phyloP scores from a whole-genome alignment of 2,888 invertebrate species.

The Ptilodon capucinus region DNA sequence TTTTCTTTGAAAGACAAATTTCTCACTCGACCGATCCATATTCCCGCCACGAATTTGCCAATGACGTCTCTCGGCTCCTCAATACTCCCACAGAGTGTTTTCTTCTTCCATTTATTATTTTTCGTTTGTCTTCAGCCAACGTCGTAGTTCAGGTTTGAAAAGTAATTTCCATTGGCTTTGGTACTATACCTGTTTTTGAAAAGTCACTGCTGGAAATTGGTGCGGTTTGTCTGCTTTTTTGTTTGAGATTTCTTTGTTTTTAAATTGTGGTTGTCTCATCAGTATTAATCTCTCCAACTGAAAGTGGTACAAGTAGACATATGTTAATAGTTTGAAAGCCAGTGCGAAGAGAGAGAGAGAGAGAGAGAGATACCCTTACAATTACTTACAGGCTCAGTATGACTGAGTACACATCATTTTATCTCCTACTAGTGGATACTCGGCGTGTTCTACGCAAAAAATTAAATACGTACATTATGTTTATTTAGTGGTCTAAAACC shows the following conservation, averaged over 20 bases:
- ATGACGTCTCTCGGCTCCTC: constrained; percentile 30
- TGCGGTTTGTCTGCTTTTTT: constrained; percentile 16
- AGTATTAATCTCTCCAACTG: too few relatives aligned
- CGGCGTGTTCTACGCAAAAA: too few relatives aligned
- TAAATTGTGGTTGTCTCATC: too few relatives aligned
- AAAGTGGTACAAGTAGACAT: too few relatives aligned
- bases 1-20: constrained; percentile 19
- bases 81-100: constrained; percentile 32
- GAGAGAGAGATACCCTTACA: too few relatives aligned
- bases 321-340: too few relatives aligned
- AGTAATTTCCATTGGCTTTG: constrained; percentile 50
- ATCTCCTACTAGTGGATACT: too few relatives aligned
- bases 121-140: constrained; percentile 42
- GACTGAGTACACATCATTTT: too few relatives aligned
- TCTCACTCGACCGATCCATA: constrained; percentile 26
- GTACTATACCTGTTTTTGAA: constrained; percentile 45
- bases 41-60: constrained; percentile 33
- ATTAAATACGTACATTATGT: too few relatives aligned
- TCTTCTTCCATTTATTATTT: constrained; percentile 43
- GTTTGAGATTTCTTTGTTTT: not conserved
- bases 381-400: too few relatives aligned
- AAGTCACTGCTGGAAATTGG: constrained; percentile 35
- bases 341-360: too few relatives aligned
- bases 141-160: constrained; percentile 37
- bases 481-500: too few relatives aligned